Base-by-base conservation (phyloP, 1,140 invertebrate genomes). In the Chelonus insularis region DNA sequence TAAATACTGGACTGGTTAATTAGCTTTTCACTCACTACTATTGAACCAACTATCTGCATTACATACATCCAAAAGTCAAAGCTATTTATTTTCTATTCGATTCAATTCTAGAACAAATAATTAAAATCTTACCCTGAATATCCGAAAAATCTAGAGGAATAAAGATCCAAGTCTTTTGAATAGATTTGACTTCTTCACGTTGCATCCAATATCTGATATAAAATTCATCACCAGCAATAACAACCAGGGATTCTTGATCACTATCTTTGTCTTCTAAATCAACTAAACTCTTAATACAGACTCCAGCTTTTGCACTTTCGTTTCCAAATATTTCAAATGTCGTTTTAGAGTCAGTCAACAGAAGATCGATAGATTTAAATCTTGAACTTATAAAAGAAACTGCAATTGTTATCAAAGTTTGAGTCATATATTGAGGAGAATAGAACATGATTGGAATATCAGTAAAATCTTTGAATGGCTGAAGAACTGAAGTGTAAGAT, bases 111-210 rank as follows among this genome's bases (percentile, higher is more conserved):
- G n/a, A n/a, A n/a, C n/a, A n/a, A n/a, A n/a, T n/a, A n/a, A n/a
- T n/a, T n/a, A n/a, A n/a, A n/a, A n/a, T n/a, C n/a, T n/a, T 62
- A 76, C 77, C 79, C 29, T 77, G 70, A 14, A 74, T 54, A 47
- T 72, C 60, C 4, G 70, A 71, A 25, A 74, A 70, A 52, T 78
- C 76, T 8, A 74, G 21, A 0, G 76, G 65, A n/a, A 77, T 45
- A 8, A 74, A 48, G 11, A 81, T 58, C 79, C 78, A 81, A 1
- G 69, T 76, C 21, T 71, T 65, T 39, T 62, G 54, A 21, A 29
- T 50, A 1, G 63, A 51, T 2, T 61, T 20, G 4, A 64, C 62
- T 12, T 62, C 64, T 0, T 62, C 54, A 4, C 70, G 60, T 9
- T 68, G 54, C 11, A 80, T 64, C 76, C 77, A 80, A 12, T 64